Percentiles rank a stretch among this genome's conserved stretches.
Conservation (phyloP, 2,113 vertebrate species). For the Gnathonemus echidnorhynchus region DNA sequence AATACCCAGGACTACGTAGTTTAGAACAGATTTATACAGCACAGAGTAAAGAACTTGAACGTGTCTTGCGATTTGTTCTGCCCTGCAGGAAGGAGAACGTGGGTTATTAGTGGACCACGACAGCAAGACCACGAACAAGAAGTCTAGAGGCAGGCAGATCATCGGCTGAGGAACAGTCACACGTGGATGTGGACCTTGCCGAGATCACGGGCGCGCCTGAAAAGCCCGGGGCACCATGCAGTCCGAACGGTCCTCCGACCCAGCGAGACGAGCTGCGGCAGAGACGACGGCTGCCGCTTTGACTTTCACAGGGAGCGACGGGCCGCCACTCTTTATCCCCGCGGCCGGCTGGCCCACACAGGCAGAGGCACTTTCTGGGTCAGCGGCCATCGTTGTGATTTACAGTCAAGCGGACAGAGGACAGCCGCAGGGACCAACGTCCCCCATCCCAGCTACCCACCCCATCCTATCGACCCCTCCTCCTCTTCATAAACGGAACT, state of each 20-base stretch:
- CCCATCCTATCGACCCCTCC: not conserved
- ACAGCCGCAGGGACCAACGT: conserved; percentile 1
- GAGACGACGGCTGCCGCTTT: not conserved
- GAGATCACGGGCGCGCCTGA: not conserved
- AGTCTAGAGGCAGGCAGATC: not conserved
- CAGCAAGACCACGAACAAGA: not conserved
- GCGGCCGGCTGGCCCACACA: not conserved
- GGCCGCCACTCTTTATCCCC: not conserved
- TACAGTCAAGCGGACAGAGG: conserved; percentile 11
- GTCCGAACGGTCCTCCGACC: not conserved
- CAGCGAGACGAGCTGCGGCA: not conserved
- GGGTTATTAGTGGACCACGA: not conserved
- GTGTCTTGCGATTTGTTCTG: not conserved
- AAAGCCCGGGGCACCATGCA: not conserved
- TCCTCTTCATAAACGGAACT: too few species aligned
- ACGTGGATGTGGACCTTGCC: not conserved
- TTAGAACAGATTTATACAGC: not conserved
- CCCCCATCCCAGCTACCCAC: not conserved
- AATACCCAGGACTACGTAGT: not conserved
- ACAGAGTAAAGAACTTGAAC: not conserved
- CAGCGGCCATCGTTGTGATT: conserved; percentile 14
- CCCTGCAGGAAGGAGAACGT: not conserved
- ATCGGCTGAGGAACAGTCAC: not conserved
- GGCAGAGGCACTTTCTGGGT: conserved; percentile 12
- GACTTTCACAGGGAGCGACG: conserved; percentile 10